Base-by-base conservation (phyloP, 2,888 invertebrate species). In the Pseudoips prasinana region DNA sequence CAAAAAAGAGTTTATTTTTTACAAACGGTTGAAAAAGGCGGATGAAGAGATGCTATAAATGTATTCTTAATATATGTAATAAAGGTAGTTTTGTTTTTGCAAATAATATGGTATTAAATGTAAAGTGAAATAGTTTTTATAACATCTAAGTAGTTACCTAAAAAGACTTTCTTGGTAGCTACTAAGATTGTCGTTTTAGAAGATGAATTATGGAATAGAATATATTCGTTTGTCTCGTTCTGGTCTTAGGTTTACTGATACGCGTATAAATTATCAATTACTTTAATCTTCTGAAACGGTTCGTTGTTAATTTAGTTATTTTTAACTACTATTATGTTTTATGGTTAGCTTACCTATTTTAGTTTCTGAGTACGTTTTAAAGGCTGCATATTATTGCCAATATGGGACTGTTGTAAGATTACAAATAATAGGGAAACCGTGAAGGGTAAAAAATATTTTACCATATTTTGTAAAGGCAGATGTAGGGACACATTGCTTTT, bases 401-500 rank as follows among this genome's bases (percentile, higher is more conserved):
- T n/a, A n/a, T n/a, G n/a, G n/a, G n/a, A n/a, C n/a, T n/a, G 14
- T 14, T 14, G 14, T 3, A 14, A 30, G 38, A 39, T 29, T 31
- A 18, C 3, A 39, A 46, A 37, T 33, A 25, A 30, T 37, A 29
- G 17, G n/a, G 22, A 40, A 47, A 29, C 24, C 8, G 32, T 36
- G 22, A 24, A 8, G 7, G 9, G 20, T 24, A 43, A 57, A 57
- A 61, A 48, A 25, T 22, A 20, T 33, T 55, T 51, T 46, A 51
- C 31, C 55, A 54, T 57, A 58, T 56, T 57, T 55, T 57, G 38
- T 57, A 59, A 57, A 61, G 71, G 82, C 88, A 88, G 88, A 83
- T 88, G 88, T 66, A 67, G 52, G 70, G 62, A 71, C 82, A 83
- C 80, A 79, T 78, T 82, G 77, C 78, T 63, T 61, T 64, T 64